A percentile compares a stretch with the other conserved stretches of the same genome.
Evolutionary conservation across 2,888 invertebrate genomes (phyloP).

Genomic region (Scrobipalpa atriplicella): DNA sequence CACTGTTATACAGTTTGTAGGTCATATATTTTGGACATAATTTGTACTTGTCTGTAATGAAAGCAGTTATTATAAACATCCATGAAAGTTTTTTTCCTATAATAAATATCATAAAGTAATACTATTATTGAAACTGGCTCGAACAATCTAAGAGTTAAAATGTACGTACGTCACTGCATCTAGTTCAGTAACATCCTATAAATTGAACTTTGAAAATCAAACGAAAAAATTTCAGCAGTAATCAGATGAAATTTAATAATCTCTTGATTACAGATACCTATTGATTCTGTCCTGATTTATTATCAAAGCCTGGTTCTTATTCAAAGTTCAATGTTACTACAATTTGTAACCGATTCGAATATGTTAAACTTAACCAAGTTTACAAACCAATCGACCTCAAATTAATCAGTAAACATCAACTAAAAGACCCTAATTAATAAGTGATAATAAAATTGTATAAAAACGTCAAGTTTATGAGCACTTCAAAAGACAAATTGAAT

Average conservation of each 20-base stretch:
- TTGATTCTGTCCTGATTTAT: conserved; percentile 12
- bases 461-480: conserved; percentile 15
- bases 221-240: neutral
- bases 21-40: neutral
- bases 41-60: neutral
- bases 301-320: neutral
- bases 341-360: conserved; percentile 14
- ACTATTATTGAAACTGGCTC: too few species aligned
- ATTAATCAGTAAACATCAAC: conserved; percentile 1
- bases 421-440: conserved; percentile 4
- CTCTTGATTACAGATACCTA: neutral
- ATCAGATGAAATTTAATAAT: neutral
- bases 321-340: conserved; percentile 1
- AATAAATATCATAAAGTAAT: too few species aligned
- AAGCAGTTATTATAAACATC: neutral
- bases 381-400: conserved; percentile 2
- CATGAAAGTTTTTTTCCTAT: too few species aligned
- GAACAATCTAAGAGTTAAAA: too few species aligned
- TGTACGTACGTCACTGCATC: too few species aligned
- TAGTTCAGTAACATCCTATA: too few species aligned
- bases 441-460: conserved; percentile 19
- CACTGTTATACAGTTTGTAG: neutral
- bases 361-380: neutral
- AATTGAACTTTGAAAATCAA: neutral
- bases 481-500: conserved; percentile 22